Percentiles rank a stretch among this genome's conserved stretches.
Conservation (phyloP, 2,797 vertebrate species). For the Dallia pectoralis region DNA sequence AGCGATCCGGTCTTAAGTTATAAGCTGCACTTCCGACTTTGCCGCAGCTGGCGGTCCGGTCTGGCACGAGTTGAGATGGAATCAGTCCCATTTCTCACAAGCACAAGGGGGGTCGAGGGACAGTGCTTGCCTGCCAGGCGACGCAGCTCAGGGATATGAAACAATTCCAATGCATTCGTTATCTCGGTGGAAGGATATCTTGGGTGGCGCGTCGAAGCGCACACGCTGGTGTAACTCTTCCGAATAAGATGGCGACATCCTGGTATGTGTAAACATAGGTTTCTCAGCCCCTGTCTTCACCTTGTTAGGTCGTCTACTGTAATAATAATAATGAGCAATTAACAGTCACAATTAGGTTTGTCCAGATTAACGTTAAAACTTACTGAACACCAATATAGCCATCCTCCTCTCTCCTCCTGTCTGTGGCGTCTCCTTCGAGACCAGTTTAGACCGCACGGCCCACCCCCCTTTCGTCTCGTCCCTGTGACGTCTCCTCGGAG, state of each 20-base stretch:
- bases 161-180: not conserved
- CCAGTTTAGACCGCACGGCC: too few species aligned
- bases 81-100: not conserved
- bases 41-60: not conserved
- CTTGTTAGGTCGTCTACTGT: not conserved
- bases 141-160: not conserved
- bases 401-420: not conserved
- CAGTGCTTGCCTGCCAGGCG: not conserved
- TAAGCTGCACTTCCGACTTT: not conserved
- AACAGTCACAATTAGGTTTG: not conserved
- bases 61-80: not conserved
- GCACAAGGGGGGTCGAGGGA: not conserved
- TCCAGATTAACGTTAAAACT: not conserved
- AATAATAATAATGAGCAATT: not conserved
- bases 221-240: not conserved
- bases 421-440: not conserved
- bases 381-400: not conserved
- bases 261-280: not conserved
- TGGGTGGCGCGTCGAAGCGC: not conserved
- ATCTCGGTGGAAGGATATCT: not conserved
- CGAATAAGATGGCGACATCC: not conserved
- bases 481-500: not conserved
- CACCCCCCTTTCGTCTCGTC: too few species aligned
- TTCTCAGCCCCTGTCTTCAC: not conserved
- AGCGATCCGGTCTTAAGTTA: not conserved